Base-by-base conservation (phyloP, 2,797 vertebrate species). In the Sitta carolinensis region DNA sequence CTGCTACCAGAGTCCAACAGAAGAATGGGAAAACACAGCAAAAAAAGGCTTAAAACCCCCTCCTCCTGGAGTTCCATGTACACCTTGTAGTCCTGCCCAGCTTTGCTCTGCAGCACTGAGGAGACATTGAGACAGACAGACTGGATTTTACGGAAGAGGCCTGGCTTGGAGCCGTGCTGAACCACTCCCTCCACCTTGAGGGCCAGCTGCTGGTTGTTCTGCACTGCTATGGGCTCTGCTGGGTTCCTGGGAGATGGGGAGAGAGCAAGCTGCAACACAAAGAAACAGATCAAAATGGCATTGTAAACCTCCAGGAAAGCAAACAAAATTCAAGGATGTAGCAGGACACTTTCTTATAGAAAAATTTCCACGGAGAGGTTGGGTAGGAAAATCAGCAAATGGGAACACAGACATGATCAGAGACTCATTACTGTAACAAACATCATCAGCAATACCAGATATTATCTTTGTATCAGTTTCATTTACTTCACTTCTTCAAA, bases 161-260 rank as follows among this genome's bases (percentile, higher is more conserved):
- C 99, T 1, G 99, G 99, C 38, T 98, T 99, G 3, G 99, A 98
- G 27, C 99, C 99, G 0, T 99, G 99, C 96, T 99, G 99, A 83
- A 99, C 98, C 50, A 99, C 99, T 7, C 99, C 99, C 95, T 99
- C 99, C 50, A 99, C 99, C 95, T 99, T 99, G 29, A 99, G 97
- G 2, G 99, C 98, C 97, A 99, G 87, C 51, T 99, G 99, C 97
- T 99, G 99, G 94, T 98, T 99, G 96, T 97, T 99, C 97, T 99
- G 99, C 43, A 99, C 98, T 1, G 98, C 98, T 94, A 99, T 99
- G 21, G 99, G 99, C 89, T 99, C 99, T 21, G 97, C 98, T 7
- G 98, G 98, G 32, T 98, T 99, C 72, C 99, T 99, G 1, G 99
- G 99, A 10, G 99, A 99, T 2, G 99, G 99, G 10, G 99, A 99